Evolutionary conservation across 2,888 invertebrate species (phyloP).

Genomic region (Drymonia ruficornis): DNA sequence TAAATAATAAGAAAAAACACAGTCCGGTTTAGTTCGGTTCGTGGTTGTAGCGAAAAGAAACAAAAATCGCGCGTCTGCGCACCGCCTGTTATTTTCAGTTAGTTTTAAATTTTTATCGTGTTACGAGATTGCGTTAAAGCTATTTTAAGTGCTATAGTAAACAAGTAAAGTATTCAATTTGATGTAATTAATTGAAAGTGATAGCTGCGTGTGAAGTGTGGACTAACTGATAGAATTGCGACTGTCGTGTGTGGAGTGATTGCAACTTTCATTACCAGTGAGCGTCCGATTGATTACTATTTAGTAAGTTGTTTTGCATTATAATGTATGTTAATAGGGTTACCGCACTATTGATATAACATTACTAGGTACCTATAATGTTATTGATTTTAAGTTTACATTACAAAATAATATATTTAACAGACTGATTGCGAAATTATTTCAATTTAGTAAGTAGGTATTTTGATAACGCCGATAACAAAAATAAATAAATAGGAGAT

Average conservation of each 20-base stretch:
- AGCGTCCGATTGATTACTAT: slow-evolving; percentile 21
- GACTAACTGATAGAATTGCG: neutral
- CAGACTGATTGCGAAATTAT: too few relatives aligned
- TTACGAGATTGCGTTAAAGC: neutral
- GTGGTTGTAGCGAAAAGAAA: slow-evolving; percentile 49
- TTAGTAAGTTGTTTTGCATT: slow-evolving; percentile 18
- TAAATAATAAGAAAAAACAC: slow-evolving; percentile 63
- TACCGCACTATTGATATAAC: too few relatives aligned
- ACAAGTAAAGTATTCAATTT: neutral
- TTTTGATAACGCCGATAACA: too few relatives aligned
- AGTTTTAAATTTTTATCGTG: slow-evolving; percentile 21
- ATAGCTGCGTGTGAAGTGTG: slow-evolving; percentile 11
- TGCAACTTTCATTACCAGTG: slow-evolving; percentile 27
- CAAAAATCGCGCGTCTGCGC: slow-evolving; percentile 41
- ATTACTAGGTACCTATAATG: too few relatives aligned
- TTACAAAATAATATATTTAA: too few relatives aligned
- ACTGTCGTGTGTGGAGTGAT: slow-evolving; percentile 21
- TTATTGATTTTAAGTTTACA: too few relatives aligned
- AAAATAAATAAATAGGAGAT: too few relatives aligned
- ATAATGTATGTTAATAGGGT: too few relatives aligned
- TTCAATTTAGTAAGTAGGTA: too few relatives aligned
- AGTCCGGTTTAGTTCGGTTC: slow-evolving; percentile 64
- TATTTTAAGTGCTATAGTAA: slow-evolving; percentile 1
- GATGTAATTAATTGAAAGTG: slow-evolving; percentile 8
- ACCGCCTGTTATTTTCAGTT: slow-evolving; percentile 38